Conservation (phyloP, 2,888 invertebrate genomes). For the Amphipoea oculea region DNA sequence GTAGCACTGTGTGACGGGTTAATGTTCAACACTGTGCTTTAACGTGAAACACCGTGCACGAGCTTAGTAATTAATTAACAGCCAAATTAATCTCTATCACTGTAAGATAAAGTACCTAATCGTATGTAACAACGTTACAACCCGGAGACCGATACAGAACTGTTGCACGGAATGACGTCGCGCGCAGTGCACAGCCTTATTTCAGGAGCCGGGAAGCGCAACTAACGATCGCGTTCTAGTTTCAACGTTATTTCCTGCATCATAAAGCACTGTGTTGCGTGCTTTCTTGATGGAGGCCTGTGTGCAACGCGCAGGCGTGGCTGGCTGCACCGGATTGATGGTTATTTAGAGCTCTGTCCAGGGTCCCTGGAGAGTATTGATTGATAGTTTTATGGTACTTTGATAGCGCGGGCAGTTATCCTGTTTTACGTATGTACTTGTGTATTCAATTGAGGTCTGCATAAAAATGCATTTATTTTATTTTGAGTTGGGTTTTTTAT, state of each 20-base stretch:
- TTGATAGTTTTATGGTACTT: slow-evolving; percentile 15
- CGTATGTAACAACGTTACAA: slow-evolving; percentile 30
- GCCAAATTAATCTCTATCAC: slow-evolving; percentile 10
- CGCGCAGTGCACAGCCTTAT: slow-evolving; percentile 38
- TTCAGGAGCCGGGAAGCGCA: slow-evolving; percentile 30
- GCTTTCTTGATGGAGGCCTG: slow-evolving; percentile 19
- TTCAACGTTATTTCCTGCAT: slow-evolving; percentile 26
- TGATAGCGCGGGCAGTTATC: neutral
- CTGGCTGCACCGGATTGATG: slow-evolving; percentile 30
- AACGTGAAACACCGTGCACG: neutral
- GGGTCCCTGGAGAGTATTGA: slow-evolving; percentile 42
- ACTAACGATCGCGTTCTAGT: slow-evolving; percentile 18
- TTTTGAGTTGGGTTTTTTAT: neutral
- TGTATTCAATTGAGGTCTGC: neutral
- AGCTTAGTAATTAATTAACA: neutral
- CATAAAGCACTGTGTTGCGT: slow-evolving; percentile 30
- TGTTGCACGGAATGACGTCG: slow-evolving; percentile 48
- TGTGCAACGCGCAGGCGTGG: slow-evolving; percentile 55
- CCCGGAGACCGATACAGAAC: slow-evolving; percentile 18
- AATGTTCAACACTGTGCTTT: neutral
- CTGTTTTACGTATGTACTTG: neutral
- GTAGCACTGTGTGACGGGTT: neutral
- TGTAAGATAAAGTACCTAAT: slow-evolving; percentile 21
- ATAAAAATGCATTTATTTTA: neutral
- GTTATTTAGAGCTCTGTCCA: slow-evolving; percentile 30